These are phyloP conservation scores for Drosophila pectinifera DNA, from an alignment of 1,140 invertebrate species.

Conservation along the genomic window DNA sequence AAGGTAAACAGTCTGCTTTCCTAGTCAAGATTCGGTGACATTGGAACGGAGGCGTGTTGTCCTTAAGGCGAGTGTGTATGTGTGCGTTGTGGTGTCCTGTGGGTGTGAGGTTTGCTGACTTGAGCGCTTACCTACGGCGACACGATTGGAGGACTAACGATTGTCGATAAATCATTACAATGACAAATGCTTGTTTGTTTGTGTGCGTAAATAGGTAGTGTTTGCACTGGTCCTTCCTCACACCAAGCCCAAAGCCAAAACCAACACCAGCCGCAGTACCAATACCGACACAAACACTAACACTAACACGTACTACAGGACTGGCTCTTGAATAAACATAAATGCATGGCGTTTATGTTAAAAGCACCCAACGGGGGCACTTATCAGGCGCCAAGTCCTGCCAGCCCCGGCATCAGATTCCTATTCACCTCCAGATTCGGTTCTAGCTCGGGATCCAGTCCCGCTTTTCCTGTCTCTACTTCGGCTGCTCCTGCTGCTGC, in stretches of 20 bases:
- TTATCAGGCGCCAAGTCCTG: conserved; percentile 52
- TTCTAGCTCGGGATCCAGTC: background rate
- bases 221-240: conserved; percentile 34
- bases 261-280: conserved; percentile 5
- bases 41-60: background rate
- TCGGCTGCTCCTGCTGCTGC: too few species aligned
- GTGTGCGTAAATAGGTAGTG: conserved; percentile 42
- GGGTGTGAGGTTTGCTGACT: conserved; percentile 35
- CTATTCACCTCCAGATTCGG: conserved; percentile 15
- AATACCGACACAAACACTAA: conserved; percentile 21
- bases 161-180: conserved; percentile 75
- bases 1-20: background rate
- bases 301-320: conserved; percentile 20
- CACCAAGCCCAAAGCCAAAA: conserved; percentile 6
- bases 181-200: conserved; percentile 56
- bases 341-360: conserved; percentile 75
- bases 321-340: conserved; percentile 68
- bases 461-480: too few species aligned
- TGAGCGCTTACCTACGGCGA: conserved; percentile 45
- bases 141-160: conserved; percentile 49
- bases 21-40: background rate
- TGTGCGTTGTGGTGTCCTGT: conserved; percentile 1
- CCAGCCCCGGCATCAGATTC: conserved; percentile 17
- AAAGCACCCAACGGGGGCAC: conserved; percentile 76
- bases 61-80: conserved; percentile 2